A percentile compares a stretch with the other conserved stretches of the same genome.
Conservation (phyloP, 2,113 vertebrate species). For the Corynorhinus townsendii region DNA sequence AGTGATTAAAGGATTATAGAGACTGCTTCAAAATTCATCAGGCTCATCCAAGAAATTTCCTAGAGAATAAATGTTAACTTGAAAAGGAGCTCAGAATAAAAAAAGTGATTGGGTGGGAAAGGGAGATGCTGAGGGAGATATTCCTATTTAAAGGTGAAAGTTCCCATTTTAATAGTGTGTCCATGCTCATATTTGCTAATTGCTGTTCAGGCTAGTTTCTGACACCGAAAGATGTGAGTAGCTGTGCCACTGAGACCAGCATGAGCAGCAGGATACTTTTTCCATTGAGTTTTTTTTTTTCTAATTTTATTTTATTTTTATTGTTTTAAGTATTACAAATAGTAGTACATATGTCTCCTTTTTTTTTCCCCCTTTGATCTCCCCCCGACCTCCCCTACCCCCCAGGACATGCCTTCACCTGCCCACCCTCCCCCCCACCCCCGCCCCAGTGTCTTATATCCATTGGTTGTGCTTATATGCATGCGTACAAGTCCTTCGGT, state of each 20-base stretch:
- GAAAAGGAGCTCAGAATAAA: neutral
- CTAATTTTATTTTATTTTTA: too few species aligned
- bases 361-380: too few species aligned
- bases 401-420: too few species aligned
- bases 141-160: neutral
- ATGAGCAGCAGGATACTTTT: too few species aligned
- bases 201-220: neutral
- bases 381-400: too few species aligned
- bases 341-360: too few species aligned
- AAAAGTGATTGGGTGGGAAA: neutral
- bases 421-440: too few species aligned
- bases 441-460: too few species aligned
- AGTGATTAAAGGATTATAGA: conserved; percentile 14
- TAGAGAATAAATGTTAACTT: neutral
- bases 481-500: too few species aligned
- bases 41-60: neutral
- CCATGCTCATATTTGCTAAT: neutral
- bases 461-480: too few species aligned
- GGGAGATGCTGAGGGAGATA: neutral
- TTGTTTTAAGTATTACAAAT: too few species aligned
- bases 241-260: neutral
- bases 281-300: too few species aligned
- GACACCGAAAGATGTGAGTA: neutral
- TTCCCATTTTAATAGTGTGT: neutral
- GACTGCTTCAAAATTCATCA: neutral